These are phyloP conservation scores for Corythaixoides concolor DNA, from an alignment of 2,113 vertebrate genomes.

Conservation along the genomic window DNA sequence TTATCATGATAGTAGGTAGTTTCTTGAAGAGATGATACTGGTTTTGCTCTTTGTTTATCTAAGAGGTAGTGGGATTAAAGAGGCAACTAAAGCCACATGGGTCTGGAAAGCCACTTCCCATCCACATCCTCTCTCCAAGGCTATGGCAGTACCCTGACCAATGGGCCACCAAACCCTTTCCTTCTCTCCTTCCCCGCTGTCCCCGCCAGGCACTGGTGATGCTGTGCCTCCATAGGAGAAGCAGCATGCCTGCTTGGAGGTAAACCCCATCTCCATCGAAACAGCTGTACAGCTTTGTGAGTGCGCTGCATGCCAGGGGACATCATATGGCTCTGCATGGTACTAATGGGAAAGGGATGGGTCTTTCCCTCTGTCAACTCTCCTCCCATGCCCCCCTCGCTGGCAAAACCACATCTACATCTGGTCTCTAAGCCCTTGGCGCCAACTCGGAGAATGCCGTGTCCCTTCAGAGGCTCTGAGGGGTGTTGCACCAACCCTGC, in stretches of 20 bases:
- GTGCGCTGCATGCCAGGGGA: accelerated
- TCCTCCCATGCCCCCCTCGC: not conserved
- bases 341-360: not conserved
- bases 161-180: not conserved
- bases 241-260: not conserved
- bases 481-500: not conserved
- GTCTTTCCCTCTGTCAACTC: not conserved
- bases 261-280: accelerated
- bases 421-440: not conserved
- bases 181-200: not conserved
- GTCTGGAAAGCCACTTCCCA: not conserved
- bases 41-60: not conserved
- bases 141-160: not conserved
- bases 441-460: not conserved
- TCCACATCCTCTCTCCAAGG: not conserved
- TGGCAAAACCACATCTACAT: not conserved
- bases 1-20: not conserved
- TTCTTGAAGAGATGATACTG: not conserved
- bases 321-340: accelerated
- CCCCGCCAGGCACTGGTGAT: not conserved
- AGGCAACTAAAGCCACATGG: not conserved
- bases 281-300: not conserved
- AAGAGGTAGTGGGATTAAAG: not conserved
- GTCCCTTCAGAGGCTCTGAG: not conserved
- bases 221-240: not conserved